Evolutionary conservation across 2,113 vertebrate species (phyloP).

Genomic region (Strix aluco): DNA sequence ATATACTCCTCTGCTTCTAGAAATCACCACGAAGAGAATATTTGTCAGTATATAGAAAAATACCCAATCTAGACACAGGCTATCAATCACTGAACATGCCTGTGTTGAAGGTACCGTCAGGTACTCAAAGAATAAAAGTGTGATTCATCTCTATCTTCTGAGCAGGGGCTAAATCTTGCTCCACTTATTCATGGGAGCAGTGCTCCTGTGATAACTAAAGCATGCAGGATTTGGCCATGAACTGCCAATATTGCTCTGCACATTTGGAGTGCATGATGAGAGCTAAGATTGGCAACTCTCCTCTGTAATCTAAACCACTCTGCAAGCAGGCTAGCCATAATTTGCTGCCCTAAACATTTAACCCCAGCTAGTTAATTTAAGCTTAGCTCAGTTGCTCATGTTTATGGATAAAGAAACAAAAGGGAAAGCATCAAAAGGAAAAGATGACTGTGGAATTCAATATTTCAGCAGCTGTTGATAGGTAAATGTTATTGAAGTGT

Average conservation of each 20-base stretch:
- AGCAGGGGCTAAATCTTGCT: conserved; percentile 52
- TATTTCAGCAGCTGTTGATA: conserved; percentile 72
- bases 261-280: conserved; percentile 58
- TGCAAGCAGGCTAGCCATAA: conserved; percentile 36
- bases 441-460: conserved; percentile 73
- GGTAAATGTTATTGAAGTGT: conserved; percentile 73
- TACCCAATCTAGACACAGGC: conserved; percentile 61
- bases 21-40: conserved; percentile 12
- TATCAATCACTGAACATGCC: conserved; percentile 61
- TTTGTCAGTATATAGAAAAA: conserved; percentile 67
- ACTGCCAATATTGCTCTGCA: conserved; percentile 35
- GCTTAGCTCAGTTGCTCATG: conserved; percentile 72
- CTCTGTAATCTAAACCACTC: conserved; percentile 64
- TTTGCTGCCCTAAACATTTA: conserved; percentile 71
- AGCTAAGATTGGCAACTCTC: conserved; percentile 57
- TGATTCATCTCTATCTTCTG: conserved; percentile 55
- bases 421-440: conserved; percentile 76
- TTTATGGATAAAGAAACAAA: conserved; percentile 79
- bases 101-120: conserved; percentile 32
- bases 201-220: conserved; percentile 9
- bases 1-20: conserved; percentile 24
- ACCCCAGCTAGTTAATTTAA: conserved; percentile 72
- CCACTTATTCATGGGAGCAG: conserved; percentile 30
- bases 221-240: conserved; percentile 47
- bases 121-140: conserved; percentile 63